Conservation (phyloP, 2,888 invertebrate species). For the Acronicta leporina region DNA sequence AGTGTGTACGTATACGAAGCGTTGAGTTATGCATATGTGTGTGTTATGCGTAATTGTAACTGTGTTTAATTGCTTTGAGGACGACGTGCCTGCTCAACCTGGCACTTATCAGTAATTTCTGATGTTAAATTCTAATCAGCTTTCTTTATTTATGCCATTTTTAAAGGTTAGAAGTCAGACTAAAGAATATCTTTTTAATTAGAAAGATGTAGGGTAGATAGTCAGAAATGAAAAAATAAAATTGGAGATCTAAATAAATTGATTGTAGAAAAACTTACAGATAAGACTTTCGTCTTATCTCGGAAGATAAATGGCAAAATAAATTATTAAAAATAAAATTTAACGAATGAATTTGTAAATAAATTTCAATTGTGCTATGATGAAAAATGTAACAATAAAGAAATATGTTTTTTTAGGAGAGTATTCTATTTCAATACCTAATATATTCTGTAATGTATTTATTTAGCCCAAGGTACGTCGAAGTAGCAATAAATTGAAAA, state of each 20-base stretch:
- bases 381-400: background rate
- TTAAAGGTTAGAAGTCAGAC: constrained; percentile 36
- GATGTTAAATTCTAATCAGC: constrained; percentile 51
- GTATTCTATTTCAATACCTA: too few relatives aligned
- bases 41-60: constrained; percentile 72
- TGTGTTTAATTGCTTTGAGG: constrained; percentile 74
- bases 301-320: background rate
- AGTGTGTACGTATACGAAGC: constrained; percentile 16
- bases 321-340: background rate
- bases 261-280: constrained; percentile 17
- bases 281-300: constrained; percentile 1
- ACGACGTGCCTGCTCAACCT: constrained; percentile 53
- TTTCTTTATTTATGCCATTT: constrained; percentile 26
- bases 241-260: constrained; percentile 28
- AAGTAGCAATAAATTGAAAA: too few relatives aligned
- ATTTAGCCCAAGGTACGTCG: too few relatives aligned
- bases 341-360: background rate
- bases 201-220: constrained; percentile 38
- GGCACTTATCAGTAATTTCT: constrained; percentile 40
- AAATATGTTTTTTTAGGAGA: too few relatives aligned
- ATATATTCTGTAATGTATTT: too few relatives aligned
- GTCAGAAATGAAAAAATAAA: background rate
- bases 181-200: constrained; percentile 26
- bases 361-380: background rate
- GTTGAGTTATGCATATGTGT: constrained; percentile 20